Evolutionary conservation across 2,113 vertebrate genomes (phyloP).

Genomic region (Urocitellus parryii): DNA sequence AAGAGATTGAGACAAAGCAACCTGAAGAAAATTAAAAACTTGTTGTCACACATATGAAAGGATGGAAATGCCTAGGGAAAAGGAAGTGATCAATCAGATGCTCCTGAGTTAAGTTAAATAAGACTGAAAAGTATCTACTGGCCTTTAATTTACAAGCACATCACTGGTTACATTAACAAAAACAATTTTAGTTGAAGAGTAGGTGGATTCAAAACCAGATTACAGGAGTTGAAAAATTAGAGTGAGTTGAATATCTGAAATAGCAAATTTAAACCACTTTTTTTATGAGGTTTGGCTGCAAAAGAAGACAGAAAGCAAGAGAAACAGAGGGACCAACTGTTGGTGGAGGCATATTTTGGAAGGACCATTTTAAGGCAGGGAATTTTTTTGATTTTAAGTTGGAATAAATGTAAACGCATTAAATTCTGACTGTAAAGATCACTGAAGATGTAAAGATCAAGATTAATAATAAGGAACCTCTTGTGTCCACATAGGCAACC

Average conservation of each 20-base stretch:
- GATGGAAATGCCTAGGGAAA: neutral
- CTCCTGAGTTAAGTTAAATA: neutral
- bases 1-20: neutral
- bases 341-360: too few species aligned
- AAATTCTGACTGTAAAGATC: neutral
- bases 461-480: neutral
- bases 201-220: neutral
- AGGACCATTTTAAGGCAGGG: neutral
- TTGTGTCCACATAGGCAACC: neutral
- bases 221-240: neutral
- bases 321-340: neutral
- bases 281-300: neutral
- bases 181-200: neutral
- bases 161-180: neutral
- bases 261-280: neutral
- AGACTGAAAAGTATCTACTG: neutral
- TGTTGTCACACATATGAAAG: neutral
- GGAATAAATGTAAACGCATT: neutral
- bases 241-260: neutral
- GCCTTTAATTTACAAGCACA: neutral
- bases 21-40: neutral
- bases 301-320: neutral
- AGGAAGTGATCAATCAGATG: neutral
- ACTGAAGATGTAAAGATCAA: neutral
- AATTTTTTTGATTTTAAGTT: neutral